A percentile compares a stretch with the other conserved stretches of the same genome.
Conservation (phyloP, 2,888 invertebrate species). For the Andrena marginata region DNA sequence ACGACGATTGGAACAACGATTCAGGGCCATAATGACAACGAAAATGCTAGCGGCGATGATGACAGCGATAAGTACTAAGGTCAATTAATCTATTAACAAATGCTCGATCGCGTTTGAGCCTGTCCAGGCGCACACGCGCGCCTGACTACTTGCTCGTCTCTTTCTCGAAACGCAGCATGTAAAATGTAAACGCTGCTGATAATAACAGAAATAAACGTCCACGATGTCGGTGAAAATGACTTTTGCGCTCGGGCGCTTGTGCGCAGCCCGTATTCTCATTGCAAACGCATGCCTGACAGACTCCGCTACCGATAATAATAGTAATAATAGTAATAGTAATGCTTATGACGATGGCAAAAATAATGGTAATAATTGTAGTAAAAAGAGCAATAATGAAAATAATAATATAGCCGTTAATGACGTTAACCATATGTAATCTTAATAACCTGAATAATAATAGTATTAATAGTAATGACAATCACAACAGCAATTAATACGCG, state of each 20-base stretch:
- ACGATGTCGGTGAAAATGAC: background rate
- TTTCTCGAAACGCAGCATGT: background rate
- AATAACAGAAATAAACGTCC: background rate
- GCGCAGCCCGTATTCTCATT: conserved; percentile 9
- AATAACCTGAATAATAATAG: conserved; percentile 44
- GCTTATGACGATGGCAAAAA: conserved; percentile 13
- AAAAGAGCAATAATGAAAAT: conserved; percentile 19
- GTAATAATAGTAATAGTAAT: conserved; percentile 36
- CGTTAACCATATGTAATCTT: conserved; percentile 44
- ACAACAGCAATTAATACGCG: conserved; percentile 61
- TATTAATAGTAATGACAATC: conserved; percentile 56
- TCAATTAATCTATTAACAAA: conserved; percentile 62
- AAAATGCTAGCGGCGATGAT: conserved; percentile 48
- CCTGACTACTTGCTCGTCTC: background rate
- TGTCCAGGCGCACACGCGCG: conserved; percentile 17
- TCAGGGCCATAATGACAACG: conserved; percentile 40
- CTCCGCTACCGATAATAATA: conserved; percentile 32
- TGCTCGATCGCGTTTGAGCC: conserved; percentile 44
- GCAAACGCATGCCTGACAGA: conserved; percentile 35
- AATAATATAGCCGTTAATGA: conserved; percentile 36
- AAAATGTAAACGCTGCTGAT: background rate
- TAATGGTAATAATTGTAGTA: conserved; percentile 38
- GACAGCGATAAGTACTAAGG: conserved; percentile 60
- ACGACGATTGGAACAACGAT: conserved; percentile 27
- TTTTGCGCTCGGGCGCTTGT: background rate